Evolutionary conservation across 2,113 vertebrate genomes (phyloP), one percentile per base, ranked within the genome.

Genomic region (Chitala chitala): DNA sequence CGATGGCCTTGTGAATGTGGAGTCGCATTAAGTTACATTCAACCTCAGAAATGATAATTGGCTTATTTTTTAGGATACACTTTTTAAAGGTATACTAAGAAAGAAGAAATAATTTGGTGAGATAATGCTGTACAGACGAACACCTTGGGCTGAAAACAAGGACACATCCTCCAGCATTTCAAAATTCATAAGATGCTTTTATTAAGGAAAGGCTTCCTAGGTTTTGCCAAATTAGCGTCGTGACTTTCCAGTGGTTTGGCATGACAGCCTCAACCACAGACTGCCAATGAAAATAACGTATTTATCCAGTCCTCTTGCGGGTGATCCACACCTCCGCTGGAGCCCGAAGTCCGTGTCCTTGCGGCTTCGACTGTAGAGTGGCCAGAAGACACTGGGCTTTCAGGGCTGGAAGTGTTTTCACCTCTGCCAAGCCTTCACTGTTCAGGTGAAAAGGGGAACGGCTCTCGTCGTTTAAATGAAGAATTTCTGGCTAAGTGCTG

Each of bases 241-340:
- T 75, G 78, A 84, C 0, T 77, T 89, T 89, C 86, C 85, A 84
- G 87, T 85, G 76, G 80, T 84, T 91, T 64, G 79, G 71, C 86
- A 86, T 86, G 82, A 82, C 79, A 51, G 76, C 86, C 72, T n/a
- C 22, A n/a, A 31, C 36, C 83, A 73, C 78, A 82, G 79, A 42
- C 74, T 86, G 89, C 87, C 89, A 88, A 77, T 83, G 86, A 90
- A 92, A 92, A 87, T 79, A 87, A 68, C 69, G 81, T 77, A 88
- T 84, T 86, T 81, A 74, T 84, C 78, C 75, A 88, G 87, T 79
- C 82, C 82, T 88, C 79, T 86, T 85, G 86, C 71, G 85, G 84
- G 84, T 56, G 48, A 89, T 85, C 81, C 86, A 82, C 87, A 85
- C 85, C 86, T 90, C 77, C 71, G 65, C 75, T 79, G 82, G 84